Base-by-base conservation (phyloP, 2,113 vertebrate species). In the Petrocephalus zakoni region DNA sequence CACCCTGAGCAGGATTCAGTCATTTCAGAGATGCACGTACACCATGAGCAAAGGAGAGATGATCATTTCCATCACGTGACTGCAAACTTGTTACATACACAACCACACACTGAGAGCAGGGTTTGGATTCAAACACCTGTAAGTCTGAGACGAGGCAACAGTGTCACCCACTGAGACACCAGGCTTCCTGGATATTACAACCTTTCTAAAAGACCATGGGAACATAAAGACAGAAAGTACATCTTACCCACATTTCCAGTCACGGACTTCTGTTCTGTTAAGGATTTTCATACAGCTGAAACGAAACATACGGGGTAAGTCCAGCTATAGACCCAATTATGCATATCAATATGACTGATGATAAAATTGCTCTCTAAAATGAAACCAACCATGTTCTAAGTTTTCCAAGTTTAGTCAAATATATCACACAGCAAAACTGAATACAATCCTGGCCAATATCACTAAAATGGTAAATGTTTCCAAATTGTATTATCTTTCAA, bases 221-320 rank as follows among this genome's bases (percentile, higher is more conserved):
- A n/a, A 49, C 21, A 83, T 22, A n/a, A 49, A 49, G 46, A 5
- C n/a, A 46, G 37, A 87, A 68, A 37, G 55, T 88, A n/a, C 17
- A 88, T 8, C 84, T 61, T 94, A 96, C 95, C 96, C 95, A 88
- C 93, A 95, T 22, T 93, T 93, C 95, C 95, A 96, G 86, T 91
- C 94, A n/a, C 87, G 92, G 90, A 96, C 61, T 4, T 93, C 89
- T 47, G 93, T 93, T 53, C 55, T 92, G 89, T 93, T 92, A 49
- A 96, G 91, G 92, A 96, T 94, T 56, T 92, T 89, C 90, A 95
- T 87, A 87, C 95, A 96, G 83, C 96, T 96, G 88, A 90, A 91
- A 92, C 56, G 89, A 29, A 34, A 51, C 19, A 61, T 53, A 5
- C 9, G 72, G 49, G 4, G 19, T 29, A 58, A 13, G 15, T 37